Evolutionary conservation across 1,140 invertebrate species (phyloP).

Genomic region (Patella vulgata): DNA sequence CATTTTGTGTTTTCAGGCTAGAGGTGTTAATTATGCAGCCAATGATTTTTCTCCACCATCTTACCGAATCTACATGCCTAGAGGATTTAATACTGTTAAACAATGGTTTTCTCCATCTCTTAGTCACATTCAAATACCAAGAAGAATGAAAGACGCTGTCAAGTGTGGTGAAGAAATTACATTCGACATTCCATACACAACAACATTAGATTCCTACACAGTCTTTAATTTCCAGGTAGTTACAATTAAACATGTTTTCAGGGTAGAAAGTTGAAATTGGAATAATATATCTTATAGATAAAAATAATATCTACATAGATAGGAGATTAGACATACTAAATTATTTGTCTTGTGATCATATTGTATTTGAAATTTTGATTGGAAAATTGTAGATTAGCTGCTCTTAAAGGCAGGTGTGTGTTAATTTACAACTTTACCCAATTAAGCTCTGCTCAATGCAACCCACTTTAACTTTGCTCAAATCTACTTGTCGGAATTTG

Average conservation of each 20-base stretch:
- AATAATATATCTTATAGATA: too few species aligned
- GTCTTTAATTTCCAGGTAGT: conserved; percentile 58
- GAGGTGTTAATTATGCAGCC: conserved; percentile 18
- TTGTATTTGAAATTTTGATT: too few species aligned
- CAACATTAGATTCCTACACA: conserved; percentile 36
- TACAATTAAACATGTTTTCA: background rate
- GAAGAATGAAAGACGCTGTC: conserved; percentile 20
- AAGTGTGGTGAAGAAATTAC: conserved; percentile 45
- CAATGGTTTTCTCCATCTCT: conserved; percentile 63
- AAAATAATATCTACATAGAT: too few species aligned
- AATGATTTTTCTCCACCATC: conserved; percentile 16
- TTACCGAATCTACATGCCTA: conserved; percentile 33
- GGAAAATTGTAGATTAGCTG: too few species aligned
- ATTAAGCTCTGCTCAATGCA: too few species aligned
- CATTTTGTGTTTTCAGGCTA: too few species aligned
- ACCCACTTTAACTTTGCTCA: too few species aligned
- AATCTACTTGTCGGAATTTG: too few species aligned
- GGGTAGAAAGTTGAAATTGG: background rate
- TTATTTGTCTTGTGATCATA: too few species aligned
- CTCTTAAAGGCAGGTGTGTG: too few species aligned
- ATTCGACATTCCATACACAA: conserved; percentile 56
- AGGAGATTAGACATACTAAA: too few species aligned
- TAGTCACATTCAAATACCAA: conserved; percentile 59
- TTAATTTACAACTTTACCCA: too few species aligned
- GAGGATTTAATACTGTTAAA: conserved; percentile 24